A percentile compares a stretch with the other conserved stretches of the same genome.
These are phyloP conservation scores for Chrysomallon squamiferum DNA, from an alignment of 1,140 invertebrate genomes.

Conservation along the genomic window DNA sequence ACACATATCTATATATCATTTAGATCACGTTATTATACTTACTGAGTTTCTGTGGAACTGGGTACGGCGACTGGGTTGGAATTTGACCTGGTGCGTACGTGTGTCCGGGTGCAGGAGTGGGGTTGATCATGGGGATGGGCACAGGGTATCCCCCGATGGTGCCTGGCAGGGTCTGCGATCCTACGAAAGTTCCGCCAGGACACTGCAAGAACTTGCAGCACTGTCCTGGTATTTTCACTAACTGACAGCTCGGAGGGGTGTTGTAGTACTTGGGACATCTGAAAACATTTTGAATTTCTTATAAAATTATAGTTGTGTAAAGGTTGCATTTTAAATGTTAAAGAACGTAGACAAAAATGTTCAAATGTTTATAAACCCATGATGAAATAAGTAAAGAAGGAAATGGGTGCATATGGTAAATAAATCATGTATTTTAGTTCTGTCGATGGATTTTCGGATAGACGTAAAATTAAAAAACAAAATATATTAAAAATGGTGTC, in stretches of 20 bases:
- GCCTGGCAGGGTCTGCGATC: conserved; percentile 32
- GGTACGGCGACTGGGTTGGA: conserved; percentile 17
- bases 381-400: too few species aligned
- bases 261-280: conserved; percentile 49
- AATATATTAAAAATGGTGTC: too few species aligned
- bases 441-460: too few species aligned
- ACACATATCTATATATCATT: background rate
- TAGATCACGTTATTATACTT: too few species aligned
- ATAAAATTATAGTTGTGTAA: background rate
- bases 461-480: too few species aligned
- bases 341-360: background rate
- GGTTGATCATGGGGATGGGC: conserved; percentile 18
- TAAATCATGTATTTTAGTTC: too few species aligned
- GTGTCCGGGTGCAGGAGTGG: conserved; percentile 38
- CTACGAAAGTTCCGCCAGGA: conserved; percentile 31
- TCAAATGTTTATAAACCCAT: too few species aligned
- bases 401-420: too few species aligned
- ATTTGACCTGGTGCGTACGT: conserved; percentile 33
- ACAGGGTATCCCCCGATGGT: conserved; percentile 32
- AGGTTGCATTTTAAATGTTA: background rate
- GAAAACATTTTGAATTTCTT: too few species aligned
- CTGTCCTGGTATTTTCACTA: conserved; percentile 33
- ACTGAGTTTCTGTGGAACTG: conserved; percentile 22
- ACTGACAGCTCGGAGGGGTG: conserved; percentile 36
- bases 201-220: conserved; percentile 46